phyloP scores from a whole-genome alignment of 2,888 invertebrate genomes.

The Hetaerina titia region DNA sequence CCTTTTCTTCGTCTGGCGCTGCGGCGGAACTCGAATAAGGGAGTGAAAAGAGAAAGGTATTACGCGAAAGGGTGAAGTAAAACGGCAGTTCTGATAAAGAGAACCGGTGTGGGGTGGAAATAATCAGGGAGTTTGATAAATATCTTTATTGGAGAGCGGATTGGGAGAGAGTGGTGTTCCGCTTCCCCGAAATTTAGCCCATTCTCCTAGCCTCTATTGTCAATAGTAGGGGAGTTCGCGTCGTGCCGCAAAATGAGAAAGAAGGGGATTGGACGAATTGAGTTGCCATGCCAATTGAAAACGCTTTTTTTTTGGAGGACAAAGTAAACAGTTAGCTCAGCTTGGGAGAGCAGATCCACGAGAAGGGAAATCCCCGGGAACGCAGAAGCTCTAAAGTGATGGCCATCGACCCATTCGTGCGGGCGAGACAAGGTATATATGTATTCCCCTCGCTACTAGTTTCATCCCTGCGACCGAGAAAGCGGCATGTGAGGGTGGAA shows the following conservation, averaged over 20 bases:
- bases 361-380: not conserved
- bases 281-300: conserved; percentile 9
- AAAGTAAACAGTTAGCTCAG: not conserved
- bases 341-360: not conserved
- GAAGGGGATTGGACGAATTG: not conserved
- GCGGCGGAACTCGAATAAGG: not conserved
- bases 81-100: not conserved
- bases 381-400: not conserved
- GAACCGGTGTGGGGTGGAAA: not conserved
- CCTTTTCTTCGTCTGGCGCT: not conserved
- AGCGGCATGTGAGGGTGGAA: no score
- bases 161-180: not conserved
- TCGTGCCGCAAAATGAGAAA: not conserved
- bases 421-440: not conserved
- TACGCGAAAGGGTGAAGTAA: not conserved
- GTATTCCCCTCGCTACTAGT: no score
- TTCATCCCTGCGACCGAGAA: no score
- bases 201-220: not conserved
- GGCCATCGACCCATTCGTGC: not conserved
- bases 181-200: not conserved
- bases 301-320: not conserved
- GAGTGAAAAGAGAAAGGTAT: not conserved
- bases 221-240: not conserved
- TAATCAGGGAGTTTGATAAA: not conserved
- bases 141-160: not conserved